Percentiles rank a stretch among this genome's conserved stretches.
phyloP scores from a whole-genome alignment of 2,113 vertebrate species.

The Polypterus senegalus region DNA sequence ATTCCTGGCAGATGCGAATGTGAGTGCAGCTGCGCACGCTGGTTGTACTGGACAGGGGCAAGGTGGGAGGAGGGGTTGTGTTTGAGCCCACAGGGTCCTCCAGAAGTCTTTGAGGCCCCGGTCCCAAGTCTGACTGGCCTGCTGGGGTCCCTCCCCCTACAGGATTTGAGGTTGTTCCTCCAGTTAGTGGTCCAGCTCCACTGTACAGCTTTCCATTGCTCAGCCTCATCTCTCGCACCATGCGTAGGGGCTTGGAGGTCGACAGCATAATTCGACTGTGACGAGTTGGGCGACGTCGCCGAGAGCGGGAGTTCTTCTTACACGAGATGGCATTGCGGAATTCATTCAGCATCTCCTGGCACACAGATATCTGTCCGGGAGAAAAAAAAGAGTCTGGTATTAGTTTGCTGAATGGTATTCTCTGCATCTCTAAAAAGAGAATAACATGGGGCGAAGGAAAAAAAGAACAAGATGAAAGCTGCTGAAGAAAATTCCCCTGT shows the following conservation, averaged over 20 bases:
- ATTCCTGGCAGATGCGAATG: slow-evolving; percentile 61
- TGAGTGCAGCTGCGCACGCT: slow-evolving; percentile 39
- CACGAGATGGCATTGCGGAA: slow-evolving; percentile 73
- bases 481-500: too few species aligned
- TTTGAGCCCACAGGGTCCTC: slow-evolving; percentile 59
- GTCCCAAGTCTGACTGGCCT: slow-evolving; percentile 46
- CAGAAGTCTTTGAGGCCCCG: slow-evolving; percentile 68
- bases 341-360: slow-evolving; percentile 80
- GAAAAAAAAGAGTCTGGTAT: too few species aligned
- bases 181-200: slow-evolving; percentile 29
- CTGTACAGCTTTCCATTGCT: slow-evolving; percentile 51
- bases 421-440: not conserved
- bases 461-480: slow-evolving; percentile 16
- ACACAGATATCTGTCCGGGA: slow-evolving; percentile 59
- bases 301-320: slow-evolving; percentile 68
- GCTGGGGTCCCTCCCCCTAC: slow-evolving; percentile 27
- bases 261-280: slow-evolving; percentile 25
- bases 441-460: not conserved
- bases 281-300: slow-evolving; percentile 49
- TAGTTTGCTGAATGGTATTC: too few species aligned
- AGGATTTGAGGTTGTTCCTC: slow-evolving; percentile 41
- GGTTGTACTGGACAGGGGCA: slow-evolving; percentile 28
- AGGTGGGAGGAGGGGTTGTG: slow-evolving; percentile 23
- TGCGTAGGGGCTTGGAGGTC: slow-evolving; percentile 32
- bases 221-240: slow-evolving; percentile 42